Evolutionary conservation across 2,113 vertebrate genomes (phyloP).

Genomic region (Meles meles): DNA sequence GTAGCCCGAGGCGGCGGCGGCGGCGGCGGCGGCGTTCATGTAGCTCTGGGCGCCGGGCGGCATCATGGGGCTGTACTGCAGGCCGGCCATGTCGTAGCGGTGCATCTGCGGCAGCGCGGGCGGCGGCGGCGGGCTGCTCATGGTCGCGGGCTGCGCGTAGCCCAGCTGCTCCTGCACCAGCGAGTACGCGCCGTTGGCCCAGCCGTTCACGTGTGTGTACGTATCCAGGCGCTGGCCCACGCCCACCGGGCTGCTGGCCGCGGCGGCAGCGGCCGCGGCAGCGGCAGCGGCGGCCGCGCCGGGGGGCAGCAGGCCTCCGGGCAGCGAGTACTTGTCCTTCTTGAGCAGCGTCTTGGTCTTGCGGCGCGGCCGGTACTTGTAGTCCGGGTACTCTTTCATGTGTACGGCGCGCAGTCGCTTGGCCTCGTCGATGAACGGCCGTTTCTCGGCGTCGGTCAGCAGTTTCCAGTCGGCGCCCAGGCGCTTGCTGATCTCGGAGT

Average conservation of each 20-base stretch:
- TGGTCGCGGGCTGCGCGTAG: constrained; percentile 94
- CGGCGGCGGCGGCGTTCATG: constrained; percentile 93
- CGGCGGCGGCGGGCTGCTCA: constrained; percentile 87
- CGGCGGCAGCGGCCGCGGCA: constrained; percentile 78
- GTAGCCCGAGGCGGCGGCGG: constrained; percentile 90
- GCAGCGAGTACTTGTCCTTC: constrained; percentile 98
- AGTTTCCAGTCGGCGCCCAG: constrained; percentile 99
- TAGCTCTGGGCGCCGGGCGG: constrained; percentile 93
- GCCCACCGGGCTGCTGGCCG: constrained; percentile 90
- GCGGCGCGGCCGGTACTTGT: constrained; percentile 98
- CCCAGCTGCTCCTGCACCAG: constrained; percentile 97
- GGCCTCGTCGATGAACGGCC: constrained; percentile 99
- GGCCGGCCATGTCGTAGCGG: constrained; percentile 96
- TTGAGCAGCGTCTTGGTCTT: constrained; percentile 99
- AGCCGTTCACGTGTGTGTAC: constrained; percentile 97
- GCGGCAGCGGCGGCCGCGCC: constrained; percentile 86
- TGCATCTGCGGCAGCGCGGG: constrained; percentile 97
- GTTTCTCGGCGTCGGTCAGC: constrained; percentile 95
- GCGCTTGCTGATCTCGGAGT: constrained; percentile 98
- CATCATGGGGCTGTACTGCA: constrained; percentile 99
- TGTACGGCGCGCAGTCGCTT: constrained; percentile 96
- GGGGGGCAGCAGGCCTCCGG: constrained; percentile 91
- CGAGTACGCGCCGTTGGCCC: constrained; percentile 97
- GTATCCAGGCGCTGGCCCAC: constrained; percentile 96
- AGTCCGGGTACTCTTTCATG: constrained; percentile 99